phyloP scores from a whole-genome alignment of 2,888 invertebrate species.

The Philhelius pedissequus region DNA sequence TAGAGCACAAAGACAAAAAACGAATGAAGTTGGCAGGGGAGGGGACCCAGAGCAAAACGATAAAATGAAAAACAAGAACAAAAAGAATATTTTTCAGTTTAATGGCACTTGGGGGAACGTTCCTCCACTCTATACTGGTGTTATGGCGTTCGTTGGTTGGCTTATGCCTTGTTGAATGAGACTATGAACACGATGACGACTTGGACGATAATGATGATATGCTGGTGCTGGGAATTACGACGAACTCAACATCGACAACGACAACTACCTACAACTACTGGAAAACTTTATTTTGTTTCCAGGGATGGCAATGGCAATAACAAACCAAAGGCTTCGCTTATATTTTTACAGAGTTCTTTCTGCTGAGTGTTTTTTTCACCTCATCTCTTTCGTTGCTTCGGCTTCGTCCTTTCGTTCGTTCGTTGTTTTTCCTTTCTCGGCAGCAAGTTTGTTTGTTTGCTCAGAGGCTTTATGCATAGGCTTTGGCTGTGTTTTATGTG shows the following conservation, averaged over 20 bases:
- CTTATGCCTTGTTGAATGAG: slow-evolving; percentile 54
- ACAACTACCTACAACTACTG: no score
- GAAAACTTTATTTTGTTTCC: slow-evolving; percentile 43
- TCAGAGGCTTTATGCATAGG: background rate
- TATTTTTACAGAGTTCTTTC: slow-evolving; percentile 10
- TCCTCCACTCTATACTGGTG: background rate
- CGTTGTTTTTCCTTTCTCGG: background rate
- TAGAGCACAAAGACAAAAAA: slow-evolving; percentile 40
- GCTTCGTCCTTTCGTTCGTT: background rate
- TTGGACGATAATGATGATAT: slow-evolving; percentile 39
- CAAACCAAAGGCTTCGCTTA: slow-evolving; percentile 46
- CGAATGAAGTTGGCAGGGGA: slow-evolving; percentile 9
- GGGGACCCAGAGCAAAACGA: slow-evolving; percentile 13
- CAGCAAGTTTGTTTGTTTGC: slow-evolving; percentile 22
- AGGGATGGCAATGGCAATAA: slow-evolving; percentile 45
- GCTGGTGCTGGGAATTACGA: slow-evolving; percentile 51
- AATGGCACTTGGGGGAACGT: slow-evolving; percentile 65
- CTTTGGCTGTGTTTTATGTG: slow-evolving; percentile 8
- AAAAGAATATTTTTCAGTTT: slow-evolving; percentile 69
- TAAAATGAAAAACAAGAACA: slow-evolving; percentile 22
- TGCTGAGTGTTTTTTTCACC: slow-evolving; percentile 27
- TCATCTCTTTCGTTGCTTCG: background rate
- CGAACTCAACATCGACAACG: slow-evolving; percentile 18
- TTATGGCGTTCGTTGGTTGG: slow-evolving; percentile 9
- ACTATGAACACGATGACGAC: slow-evolving; percentile 57